Conservation (phyloP, 2,797 vertebrate species). For the Acipenser transmontanus region DNA sequence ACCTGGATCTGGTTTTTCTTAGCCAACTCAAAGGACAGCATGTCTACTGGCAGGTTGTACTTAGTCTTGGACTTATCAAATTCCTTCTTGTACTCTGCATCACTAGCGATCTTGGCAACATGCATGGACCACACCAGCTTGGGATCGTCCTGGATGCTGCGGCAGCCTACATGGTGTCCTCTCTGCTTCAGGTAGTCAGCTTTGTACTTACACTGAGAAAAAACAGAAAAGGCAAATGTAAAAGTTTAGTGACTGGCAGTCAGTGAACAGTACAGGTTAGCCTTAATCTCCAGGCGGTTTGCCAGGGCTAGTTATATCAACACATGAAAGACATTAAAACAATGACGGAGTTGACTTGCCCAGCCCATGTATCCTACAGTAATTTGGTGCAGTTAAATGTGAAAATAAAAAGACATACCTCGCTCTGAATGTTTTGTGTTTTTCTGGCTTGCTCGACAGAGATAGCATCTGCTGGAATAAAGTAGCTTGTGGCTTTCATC, state of each 20-base stretch:
- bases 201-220: slow-evolving; percentile 63
- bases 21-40: slow-evolving; percentile 62
- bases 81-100: slow-evolving; percentile 57
- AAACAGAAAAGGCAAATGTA: background rate
- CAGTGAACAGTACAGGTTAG: too few species aligned
- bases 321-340: too few species aligned
- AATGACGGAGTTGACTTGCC: too few species aligned
- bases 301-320: too few species aligned
- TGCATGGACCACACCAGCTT: slow-evolving; percentile 69
- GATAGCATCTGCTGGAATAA: slow-evolving; percentile 59
- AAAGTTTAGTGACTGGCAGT: too few species aligned
- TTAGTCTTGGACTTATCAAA: slow-evolving; percentile 76
- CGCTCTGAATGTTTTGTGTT: slow-evolving; percentile 58
- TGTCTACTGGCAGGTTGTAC: slow-evolving; percentile 67
- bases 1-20: slow-evolving; percentile 71
- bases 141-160: slow-evolving; percentile 61
- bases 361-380: too few species aligned
- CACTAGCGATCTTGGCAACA: slow-evolving; percentile 63
- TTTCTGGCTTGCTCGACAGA: slow-evolving; percentile 58
- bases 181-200: slow-evolving; percentile 60
- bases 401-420: slow-evolving; percentile 46
- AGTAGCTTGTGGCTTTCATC: slow-evolving; percentile 62
- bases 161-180: slow-evolving; percentile 66
- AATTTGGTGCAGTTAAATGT: too few species aligned
- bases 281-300: too few species aligned